phyloP scores from a whole-genome alignment of 1,140 invertebrate genomes.

The Bombus balteatus region DNA sequence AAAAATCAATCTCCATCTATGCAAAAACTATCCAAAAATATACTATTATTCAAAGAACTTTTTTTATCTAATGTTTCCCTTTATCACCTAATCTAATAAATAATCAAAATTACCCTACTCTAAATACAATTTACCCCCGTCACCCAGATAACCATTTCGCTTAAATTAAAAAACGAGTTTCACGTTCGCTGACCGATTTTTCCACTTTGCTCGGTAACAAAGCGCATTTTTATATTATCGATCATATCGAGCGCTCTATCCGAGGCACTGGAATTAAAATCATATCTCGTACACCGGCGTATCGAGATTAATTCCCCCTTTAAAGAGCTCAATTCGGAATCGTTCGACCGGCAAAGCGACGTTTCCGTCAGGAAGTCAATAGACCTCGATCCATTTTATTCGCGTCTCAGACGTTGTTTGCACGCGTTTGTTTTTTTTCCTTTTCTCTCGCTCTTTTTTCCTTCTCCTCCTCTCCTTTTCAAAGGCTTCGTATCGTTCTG shows the following conservation, averaged over 20 bases:
- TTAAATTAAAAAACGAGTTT: not conserved
- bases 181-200: not conserved
- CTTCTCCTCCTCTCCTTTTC: no score
- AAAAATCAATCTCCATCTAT: no score
- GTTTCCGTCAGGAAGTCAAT: conserved; percentile 30
- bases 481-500: not conserved
- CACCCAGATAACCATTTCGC: not conserved
- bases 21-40: no score
- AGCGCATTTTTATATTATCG: not conserved
- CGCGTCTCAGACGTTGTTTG: conserved; percentile 18
- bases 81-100: not conserved
- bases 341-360: conserved; percentile 18
- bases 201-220: not conserved
- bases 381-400: conserved; percentile 14
- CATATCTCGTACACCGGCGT: not conserved
- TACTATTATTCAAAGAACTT: no score
- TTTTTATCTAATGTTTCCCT: not conserved
- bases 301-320: conserved; percentile 3
- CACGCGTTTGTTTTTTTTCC: not conserved
- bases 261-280: not conserved
- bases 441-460: no score
- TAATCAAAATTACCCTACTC: not conserved
- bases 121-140: not conserved
- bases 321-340: not conserved
- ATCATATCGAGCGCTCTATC: not conserved